Percentiles rank a stretch among this genome's conserved stretches.
Evolutionary conservation across 2,888 invertebrate species (phyloP).

Genomic region (Nasonia oneida): DNA sequence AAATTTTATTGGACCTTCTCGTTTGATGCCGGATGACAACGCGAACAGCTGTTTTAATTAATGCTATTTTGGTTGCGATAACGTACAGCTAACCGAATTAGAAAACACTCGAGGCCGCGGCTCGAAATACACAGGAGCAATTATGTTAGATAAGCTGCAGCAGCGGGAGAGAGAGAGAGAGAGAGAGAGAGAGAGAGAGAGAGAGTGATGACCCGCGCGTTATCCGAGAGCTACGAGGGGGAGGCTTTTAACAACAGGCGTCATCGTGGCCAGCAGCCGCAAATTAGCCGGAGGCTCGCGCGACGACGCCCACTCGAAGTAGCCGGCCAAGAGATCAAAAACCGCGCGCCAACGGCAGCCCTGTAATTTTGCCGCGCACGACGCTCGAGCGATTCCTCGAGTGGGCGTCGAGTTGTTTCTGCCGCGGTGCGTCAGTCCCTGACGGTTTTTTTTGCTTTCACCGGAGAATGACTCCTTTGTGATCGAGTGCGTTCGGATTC

Average conservation of each 20-base stretch:
- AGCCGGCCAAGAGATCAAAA: slow-evolving; percentile 12
- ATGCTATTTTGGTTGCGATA: no score
- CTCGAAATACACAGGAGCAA: background rate
- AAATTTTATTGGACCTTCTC: background rate
- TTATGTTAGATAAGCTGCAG: background rate
- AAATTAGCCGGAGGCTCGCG: slow-evolving; percentile 17
- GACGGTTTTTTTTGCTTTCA: background rate
- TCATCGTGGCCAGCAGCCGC: slow-evolving; percentile 19
- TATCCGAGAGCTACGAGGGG: background rate
- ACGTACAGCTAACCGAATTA: background rate
- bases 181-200: no score
- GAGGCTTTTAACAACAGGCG: slow-evolving; percentile 33
- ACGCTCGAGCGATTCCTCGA: slow-evolving; percentile 22
- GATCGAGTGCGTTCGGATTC: background rate
- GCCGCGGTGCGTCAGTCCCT: background rate
- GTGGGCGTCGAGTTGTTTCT: slow-evolving; percentile 34
- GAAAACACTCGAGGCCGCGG: background rate
- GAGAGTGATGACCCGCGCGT: background rate
- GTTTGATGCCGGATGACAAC: background rate
- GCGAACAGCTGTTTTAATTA: no score
- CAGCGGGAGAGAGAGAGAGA: background rate
- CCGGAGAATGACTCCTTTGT: background rate
- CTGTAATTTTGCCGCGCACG: slow-evolving; percentile 33
- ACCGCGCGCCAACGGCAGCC: background rate
- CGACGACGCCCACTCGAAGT: background rate